These are phyloP conservation scores for Sitophilus oryzae DNA, from an alignment of 1,140 invertebrate genomes.

Conservation along the genomic window DNA sequence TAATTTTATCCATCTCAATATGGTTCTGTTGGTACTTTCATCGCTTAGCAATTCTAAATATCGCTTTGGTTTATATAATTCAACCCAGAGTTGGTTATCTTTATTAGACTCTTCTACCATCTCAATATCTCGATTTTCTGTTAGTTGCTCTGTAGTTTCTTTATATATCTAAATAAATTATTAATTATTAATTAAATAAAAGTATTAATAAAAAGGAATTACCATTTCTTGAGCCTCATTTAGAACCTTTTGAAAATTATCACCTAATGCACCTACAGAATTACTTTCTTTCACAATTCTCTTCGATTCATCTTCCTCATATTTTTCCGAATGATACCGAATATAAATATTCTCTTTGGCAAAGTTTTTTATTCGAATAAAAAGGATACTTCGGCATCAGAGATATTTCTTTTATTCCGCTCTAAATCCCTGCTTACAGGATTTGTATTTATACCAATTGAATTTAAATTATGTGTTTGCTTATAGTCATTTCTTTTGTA, in stretches of 20 bases:
- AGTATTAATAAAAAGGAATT: slow-evolving; percentile 27
- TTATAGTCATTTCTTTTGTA: slow-evolving; percentile 47
- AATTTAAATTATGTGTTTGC: slow-evolving; percentile 35
- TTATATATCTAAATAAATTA: neutral
- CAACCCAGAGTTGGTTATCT: slow-evolving; percentile 72
- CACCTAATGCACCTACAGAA: slow-evolving; percentile 48
- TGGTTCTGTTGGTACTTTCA: slow-evolving; percentile 78
- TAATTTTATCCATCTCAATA: slow-evolving; percentile 88
- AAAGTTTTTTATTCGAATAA: slow-evolving; percentile 57
- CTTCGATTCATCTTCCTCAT: slow-evolving; percentile 51
- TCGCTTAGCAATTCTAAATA: slow-evolving; percentile 89
- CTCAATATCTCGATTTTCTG: neutral
- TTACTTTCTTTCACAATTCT: slow-evolving; percentile 38
- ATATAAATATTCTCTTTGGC: slow-evolving; percentile 65
- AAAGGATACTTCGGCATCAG: slow-evolving; percentile 61
- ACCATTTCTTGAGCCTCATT: slow-evolving; percentile 63
- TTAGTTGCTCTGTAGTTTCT: neutral
- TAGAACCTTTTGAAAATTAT: slow-evolving; percentile 56
- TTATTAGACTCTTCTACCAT: slow-evolving; percentile 12
- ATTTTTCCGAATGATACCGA: slow-evolving; percentile 56
- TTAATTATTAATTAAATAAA: too few species aligned
- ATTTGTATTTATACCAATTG: neutral
- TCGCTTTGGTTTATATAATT: slow-evolving; percentile 78
- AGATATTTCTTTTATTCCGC: slow-evolving; percentile 40
- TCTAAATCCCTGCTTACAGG: slow-evolving; percentile 5